Percentiles rank a stretch among this genome's conserved stretches.
These are phyloP conservation scores for Rallus crepitans DNA, from an alignment of 2,797 vertebrate species.

Conservation along the genomic window DNA sequence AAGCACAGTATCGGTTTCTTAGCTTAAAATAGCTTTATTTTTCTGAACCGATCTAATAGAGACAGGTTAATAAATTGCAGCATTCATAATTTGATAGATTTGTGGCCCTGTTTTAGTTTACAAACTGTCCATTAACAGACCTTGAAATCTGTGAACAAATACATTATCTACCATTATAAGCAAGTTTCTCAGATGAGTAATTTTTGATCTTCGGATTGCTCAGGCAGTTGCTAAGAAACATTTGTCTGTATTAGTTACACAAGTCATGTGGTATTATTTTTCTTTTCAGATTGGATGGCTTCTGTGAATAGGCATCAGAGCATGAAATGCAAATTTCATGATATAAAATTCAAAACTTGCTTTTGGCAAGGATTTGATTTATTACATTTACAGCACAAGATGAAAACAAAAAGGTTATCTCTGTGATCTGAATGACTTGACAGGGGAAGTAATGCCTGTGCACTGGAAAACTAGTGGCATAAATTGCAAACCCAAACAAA, in stretches of 20 bases:
- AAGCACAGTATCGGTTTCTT: background rate
- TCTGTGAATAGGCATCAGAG: slow-evolving; percentile 43
- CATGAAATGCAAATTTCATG: slow-evolving; percentile 71
- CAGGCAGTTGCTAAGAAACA: slow-evolving; percentile 68
- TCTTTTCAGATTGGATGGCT: slow-evolving; percentile 50
- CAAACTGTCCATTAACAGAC: slow-evolving; percentile 55
- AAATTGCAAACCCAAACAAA: background rate
- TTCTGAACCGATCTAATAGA: background rate
- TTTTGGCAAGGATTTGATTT: slow-evolving; percentile 64
- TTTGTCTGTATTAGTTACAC: slow-evolving; percentile 68
- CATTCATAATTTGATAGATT: slow-evolving; percentile 23
- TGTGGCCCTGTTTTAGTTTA: slow-evolving; percentile 26
- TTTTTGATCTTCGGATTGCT: slow-evolving; percentile 66
- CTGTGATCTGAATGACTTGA: slow-evolving; percentile 33
- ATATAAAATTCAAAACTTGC: slow-evolving; percentile 63
- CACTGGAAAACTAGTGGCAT: background rate
- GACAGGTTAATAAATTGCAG: slow-evolving; percentile 25
- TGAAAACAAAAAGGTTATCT: slow-evolving; percentile 71
- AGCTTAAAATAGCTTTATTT: background rate
- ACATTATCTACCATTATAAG: slow-evolving; percentile 39
- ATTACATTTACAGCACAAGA: slow-evolving; percentile 68
- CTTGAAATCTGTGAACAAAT: slow-evolving; percentile 63
- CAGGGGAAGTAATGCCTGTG: background rate
- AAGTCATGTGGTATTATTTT: slow-evolving; percentile 48
- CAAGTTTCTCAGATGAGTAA: slow-evolving; percentile 69